These are phyloP conservation scores for Drosophila pegasa DNA, from an alignment of 2,888 invertebrate genomes.

Conservation along the genomic window DNA sequence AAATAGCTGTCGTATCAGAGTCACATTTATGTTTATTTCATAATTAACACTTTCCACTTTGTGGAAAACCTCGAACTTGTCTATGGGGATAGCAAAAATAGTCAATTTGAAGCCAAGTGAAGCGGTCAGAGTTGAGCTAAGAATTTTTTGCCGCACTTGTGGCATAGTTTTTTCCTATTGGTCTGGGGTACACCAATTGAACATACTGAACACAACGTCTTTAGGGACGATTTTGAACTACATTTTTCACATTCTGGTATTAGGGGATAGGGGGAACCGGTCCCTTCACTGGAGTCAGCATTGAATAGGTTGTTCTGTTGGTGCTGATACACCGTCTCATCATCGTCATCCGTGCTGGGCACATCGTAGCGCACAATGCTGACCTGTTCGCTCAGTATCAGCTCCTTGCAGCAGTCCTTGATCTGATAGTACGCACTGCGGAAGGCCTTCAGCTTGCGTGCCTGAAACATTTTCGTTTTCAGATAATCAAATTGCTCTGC, in stretches of 20 bases:
- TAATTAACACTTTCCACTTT: constrained; percentile 1
- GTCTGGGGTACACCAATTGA: not conserved
- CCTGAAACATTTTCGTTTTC: constrained; percentile 27
- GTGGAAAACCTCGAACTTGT: not conserved
- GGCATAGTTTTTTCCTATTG: constrained; percentile 47
- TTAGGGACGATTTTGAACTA: not conserved
- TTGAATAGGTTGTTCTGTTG: not conserved
- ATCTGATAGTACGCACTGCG: constrained; percentile 70
- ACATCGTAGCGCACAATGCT: constrained; percentile 59
- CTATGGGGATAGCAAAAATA: not conserved
- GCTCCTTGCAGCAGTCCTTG: constrained; percentile 65
- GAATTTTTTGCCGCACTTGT: constrained; percentile 53
- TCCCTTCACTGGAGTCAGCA: not conserved
- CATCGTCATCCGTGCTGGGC: constrained; percentile 66
- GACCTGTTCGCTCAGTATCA: constrained; percentile 61
- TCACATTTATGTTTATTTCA: constrained; percentile 31
- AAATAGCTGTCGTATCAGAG: constrained; percentile 46
- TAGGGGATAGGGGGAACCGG: too few relatives aligned
- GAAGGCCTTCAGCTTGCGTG: constrained; percentile 58
- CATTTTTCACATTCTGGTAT: not conserved
- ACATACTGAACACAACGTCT: constrained; percentile 1
- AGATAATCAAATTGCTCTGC: not conserved
- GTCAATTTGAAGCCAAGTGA: not conserved
- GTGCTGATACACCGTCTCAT: not conserved
- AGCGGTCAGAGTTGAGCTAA: constrained; percentile 84